phyloP scores from a whole-genome alignment of 30 jellyfish, hydroid and myxozoan species.

The Phacellophora camtschatica region DNA sequence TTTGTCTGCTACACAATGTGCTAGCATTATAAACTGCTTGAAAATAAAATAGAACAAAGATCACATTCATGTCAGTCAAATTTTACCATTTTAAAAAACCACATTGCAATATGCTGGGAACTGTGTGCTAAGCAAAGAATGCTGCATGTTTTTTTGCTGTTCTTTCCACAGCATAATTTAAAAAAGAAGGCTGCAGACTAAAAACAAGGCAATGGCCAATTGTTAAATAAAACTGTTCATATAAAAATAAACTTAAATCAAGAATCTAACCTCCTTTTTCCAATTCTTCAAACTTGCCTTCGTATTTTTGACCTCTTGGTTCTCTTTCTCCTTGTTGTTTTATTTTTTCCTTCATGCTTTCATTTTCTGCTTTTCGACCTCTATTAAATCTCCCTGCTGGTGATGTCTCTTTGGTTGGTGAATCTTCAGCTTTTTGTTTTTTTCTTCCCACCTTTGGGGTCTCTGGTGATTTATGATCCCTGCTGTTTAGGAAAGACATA shows the following conservation, averaged over 20 bases:
- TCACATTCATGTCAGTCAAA: too few relatives aligned
- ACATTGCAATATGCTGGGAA: too few relatives aligned
- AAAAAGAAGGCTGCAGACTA: neutral
- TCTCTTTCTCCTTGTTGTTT: neutral
- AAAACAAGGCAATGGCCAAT: neutral
- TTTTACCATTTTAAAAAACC: too few relatives aligned
- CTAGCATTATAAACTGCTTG: too few relatives aligned
- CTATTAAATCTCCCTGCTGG: slow-evolving; percentile 16
- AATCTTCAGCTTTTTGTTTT: too few relatives aligned
- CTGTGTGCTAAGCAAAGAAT: too few relatives aligned
- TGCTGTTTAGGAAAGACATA: too few relatives aligned
- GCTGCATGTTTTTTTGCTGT: neutral
- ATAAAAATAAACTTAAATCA: too few relatives aligned
- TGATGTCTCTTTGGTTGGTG: neutral
- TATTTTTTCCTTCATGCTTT: neutral
- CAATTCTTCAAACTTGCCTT: neutral
- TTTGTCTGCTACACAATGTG: too few relatives aligned
- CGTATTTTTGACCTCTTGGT: neutral
- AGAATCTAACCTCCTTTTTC: neutral
- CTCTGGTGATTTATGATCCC: too few relatives aligned
- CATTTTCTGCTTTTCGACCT: neutral
- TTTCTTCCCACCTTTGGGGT: too few relatives aligned
- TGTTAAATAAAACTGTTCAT: neutral
- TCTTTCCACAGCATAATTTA: neutral
- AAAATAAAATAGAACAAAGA: too few relatives aligned